These are phyloP conservation scores for Pelmatolapia mariae DNA, from an alignment of 2,113 vertebrate species.

Conservation along the genomic window DNA sequence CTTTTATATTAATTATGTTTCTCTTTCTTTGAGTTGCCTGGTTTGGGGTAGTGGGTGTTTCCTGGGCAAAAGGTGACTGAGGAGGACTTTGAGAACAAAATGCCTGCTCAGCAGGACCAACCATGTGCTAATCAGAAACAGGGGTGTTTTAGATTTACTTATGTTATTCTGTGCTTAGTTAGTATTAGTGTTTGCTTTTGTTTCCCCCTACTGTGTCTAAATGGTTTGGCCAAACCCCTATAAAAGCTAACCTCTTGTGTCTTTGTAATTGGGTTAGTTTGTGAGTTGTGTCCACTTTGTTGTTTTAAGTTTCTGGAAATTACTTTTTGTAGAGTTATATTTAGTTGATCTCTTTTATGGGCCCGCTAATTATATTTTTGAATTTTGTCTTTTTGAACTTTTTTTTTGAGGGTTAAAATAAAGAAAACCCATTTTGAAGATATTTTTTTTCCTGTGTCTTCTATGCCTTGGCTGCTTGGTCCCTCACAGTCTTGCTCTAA, in stretches of 20 bases:
- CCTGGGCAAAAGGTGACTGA: not conserved
- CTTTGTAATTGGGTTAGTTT: not conserved
- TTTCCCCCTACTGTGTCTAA: not conserved
- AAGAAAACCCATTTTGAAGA: too few relatives aligned
- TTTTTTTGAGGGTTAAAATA: too few relatives aligned
- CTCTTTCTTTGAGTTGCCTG: too few relatives aligned
- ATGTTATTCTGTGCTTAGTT: not conserved
- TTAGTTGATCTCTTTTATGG: not conserved
- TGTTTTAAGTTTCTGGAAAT: not conserved
- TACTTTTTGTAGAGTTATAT: not conserved
- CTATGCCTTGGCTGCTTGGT: not conserved
- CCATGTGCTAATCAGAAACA: not conserved
- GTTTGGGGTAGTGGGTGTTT: not conserved
- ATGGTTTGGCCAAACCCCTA: not conserved
- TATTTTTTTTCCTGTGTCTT: not conserved
- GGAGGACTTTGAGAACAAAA: not conserved
- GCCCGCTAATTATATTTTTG: too few relatives aligned
- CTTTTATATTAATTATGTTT: not conserved
- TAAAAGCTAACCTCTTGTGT: not conserved
- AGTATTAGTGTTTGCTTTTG: not conserved
- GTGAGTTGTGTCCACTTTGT: not conserved
- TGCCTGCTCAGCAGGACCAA: not conserved
- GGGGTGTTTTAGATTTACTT: not conserved
- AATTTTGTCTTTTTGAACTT: too few relatives aligned
- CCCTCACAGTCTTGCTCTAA: not conserved